phyloP scores from a whole-genome alignment of 2,888 invertebrate species.

The Pediacus dermestoides region DNA sequence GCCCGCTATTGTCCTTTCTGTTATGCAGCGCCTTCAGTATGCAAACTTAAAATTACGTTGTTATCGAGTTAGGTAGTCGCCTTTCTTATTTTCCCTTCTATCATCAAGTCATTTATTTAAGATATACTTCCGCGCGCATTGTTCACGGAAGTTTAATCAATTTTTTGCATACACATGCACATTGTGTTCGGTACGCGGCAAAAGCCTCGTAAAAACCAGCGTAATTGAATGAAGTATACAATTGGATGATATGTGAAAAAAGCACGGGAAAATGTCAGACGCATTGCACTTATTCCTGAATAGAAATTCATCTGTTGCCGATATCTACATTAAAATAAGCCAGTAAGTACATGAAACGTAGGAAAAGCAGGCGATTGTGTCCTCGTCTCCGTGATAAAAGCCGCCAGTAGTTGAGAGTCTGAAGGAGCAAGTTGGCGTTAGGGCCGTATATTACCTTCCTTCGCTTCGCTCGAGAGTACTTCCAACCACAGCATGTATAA shows the following conservation, averaged over 20 bases:
- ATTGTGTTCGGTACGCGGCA: too few relatives aligned
- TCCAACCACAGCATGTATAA: conserved; percentile 36
- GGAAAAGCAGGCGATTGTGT: conserved; percentile 7
- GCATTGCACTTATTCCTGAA: not conserved
- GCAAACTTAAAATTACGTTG: conserved; percentile 44
- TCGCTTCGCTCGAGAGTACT: conserved; percentile 25
- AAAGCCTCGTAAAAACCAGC: too few relatives aligned
- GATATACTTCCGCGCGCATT: too few relatives aligned
- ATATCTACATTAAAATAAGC: conserved; percentile 1
- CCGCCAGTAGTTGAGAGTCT: conserved; percentile 2
- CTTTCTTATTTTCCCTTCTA: conserved; percentile 20
- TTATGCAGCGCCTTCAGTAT: conserved; percentile 39
- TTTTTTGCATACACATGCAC: too few relatives aligned
- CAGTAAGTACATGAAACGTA: conserved; percentile 1
- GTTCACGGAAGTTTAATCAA: too few relatives aligned
- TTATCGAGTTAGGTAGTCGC: conserved; percentile 40
- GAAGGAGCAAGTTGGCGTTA: conserved; percentile 12
- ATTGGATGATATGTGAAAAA: too few relatives aligned
- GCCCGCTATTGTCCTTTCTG: conserved; percentile 41
- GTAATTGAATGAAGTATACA: too few relatives aligned
- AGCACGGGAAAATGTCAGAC: too few relatives aligned
- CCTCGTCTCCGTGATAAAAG: conserved; percentile 3
- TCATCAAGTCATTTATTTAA: conserved; percentile 18
- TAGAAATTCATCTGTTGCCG: conserved; percentile 8
- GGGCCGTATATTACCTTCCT: conserved; percentile 28